phyloP scores from a whole-genome alignment of 2,113 vertebrate genomes.

The Nannobrachium achirus region DNA sequence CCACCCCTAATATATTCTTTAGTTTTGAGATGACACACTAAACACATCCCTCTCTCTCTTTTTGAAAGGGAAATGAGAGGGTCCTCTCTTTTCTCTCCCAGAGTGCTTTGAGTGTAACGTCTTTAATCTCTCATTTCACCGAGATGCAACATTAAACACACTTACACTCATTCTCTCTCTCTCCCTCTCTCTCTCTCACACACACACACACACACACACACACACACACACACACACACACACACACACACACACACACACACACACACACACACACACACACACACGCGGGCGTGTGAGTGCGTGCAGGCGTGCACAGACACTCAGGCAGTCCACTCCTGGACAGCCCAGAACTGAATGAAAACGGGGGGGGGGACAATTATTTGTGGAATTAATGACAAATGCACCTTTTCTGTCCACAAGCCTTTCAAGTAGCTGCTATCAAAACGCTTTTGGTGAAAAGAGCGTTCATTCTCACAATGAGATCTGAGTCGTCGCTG shows the following conservation, averaged over 20 bases:
- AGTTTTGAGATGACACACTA: constrained; percentile 69
- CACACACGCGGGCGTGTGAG: no score
- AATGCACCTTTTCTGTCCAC: constrained; percentile 32
- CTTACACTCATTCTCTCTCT: constrained; percentile 40
- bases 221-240: no score
- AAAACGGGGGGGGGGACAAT: not conserved
- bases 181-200: constrained; percentile 1
- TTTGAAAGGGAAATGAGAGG: constrained; percentile 79
- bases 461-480: constrained; percentile 19
- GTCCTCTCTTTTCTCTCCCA: constrained; percentile 44
- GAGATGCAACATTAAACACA: constrained; percentile 59
- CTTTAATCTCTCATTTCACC: constrained; percentile 80
- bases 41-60: constrained; percentile 54
- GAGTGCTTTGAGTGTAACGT: constrained; percentile 74
- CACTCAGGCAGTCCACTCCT: not conserved
- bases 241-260: not conserved
- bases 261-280: not conserved
- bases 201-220: not conserved
- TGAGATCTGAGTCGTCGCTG: constrained; percentile 25
- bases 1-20: constrained; percentile 78
- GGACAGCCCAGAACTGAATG: not conserved
- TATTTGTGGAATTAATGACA: constrained; percentile 16
- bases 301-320: no score
- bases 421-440: constrained; percentile 51
- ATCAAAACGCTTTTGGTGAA: constrained; percentile 38